Conservation (phyloP, 2,888 invertebrate genomes). For the Drosophila emarginata region DNA sequence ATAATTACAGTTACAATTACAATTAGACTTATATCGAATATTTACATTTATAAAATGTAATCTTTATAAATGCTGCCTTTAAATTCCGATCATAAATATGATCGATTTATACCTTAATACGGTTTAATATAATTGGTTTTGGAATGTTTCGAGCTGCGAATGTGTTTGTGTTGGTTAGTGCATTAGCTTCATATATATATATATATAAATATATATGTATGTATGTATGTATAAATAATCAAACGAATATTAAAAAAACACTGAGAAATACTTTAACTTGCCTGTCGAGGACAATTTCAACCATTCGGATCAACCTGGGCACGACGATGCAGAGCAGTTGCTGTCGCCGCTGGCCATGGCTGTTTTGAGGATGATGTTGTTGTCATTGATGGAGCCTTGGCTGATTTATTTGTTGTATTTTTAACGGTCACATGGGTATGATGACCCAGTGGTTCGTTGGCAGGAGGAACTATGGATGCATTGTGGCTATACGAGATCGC, state of each 20-base stretch:
- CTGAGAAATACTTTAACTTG: slow-evolving; percentile 22
- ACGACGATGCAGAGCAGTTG: slow-evolving; percentile 68
- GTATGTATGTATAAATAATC: slow-evolving; percentile 56
- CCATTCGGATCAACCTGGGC: slow-evolving; percentile 82
- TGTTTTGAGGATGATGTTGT: slow-evolving; percentile 55
- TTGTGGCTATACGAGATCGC: slow-evolving; percentile 52
- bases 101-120: slow-evolving; percentile 23
- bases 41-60: slow-evolving; percentile 80
- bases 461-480: slow-evolving; percentile 80
- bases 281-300: slow-evolving; percentile 56
- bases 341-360: slow-evolving; percentile 58
- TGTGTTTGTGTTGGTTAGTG: slow-evolving; percentile 47
- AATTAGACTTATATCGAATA: slow-evolving; percentile 15
- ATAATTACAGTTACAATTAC: slow-evolving; percentile 16
- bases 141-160: slow-evolving; percentile 75
- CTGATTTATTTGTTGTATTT: slow-evolving; percentile 35
- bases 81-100: not conserved
- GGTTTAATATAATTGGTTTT: slow-evolving; percentile 40
- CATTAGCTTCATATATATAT: slow-evolving; percentile 63
- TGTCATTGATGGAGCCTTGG: slow-evolving; percentile 32
- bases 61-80: slow-evolving; percentile 45
- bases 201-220: slow-evolving; percentile 39
- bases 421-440: slow-evolving; percentile 47
- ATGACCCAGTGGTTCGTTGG: slow-evolving; percentile 63
- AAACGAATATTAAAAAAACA: not conserved